A percentile compares a stretch with the other conserved stretches of the same genome.
These are phyloP conservation scores for Agrypnia vestita DNA, from an alignment of 1,140 invertebrate species.

Conservation along the genomic window DNA sequence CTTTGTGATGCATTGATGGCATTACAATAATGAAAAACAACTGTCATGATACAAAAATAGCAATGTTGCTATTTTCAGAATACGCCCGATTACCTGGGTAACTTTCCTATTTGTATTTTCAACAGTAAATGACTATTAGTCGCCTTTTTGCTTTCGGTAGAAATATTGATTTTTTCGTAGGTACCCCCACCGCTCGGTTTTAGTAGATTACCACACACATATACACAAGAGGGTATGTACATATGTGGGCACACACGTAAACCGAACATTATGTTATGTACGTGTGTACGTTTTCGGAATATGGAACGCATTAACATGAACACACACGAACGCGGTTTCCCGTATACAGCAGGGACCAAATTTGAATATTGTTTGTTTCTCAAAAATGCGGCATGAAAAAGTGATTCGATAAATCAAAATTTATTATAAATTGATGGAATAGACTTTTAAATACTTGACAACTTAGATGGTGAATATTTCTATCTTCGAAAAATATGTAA, in stretches of 20 bases:
- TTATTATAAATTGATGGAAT: too few species aligned
- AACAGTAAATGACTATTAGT: slow-evolving; percentile 14
- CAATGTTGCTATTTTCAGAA: too few species aligned
- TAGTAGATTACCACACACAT: slow-evolving; percentile 23
- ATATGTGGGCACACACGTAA: background rate
- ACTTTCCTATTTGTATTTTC: background rate
- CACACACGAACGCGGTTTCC: background rate
- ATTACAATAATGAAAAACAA: too few species aligned
- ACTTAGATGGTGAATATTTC: too few species aligned
- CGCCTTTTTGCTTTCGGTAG: slow-evolving; percentile 28
- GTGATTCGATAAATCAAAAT: too few species aligned
- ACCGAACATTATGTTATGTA: background rate
- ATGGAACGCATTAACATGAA: slow-evolving; percentile 29
- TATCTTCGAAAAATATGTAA: too few species aligned
- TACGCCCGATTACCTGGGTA: too few species aligned
- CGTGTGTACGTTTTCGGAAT: background rate
- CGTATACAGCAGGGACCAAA: slow-evolving; percentile 2
- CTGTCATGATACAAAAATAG: too few species aligned
- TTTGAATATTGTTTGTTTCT: too few species aligned
- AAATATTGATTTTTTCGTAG: slow-evolving; percentile 43
- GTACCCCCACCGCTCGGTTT: slow-evolving; percentile 11
- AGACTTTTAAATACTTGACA: too few species aligned
- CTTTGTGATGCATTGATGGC: too few species aligned
- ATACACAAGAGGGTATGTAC: background rate
- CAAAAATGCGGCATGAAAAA: too few species aligned